phyloP scores from a whole-genome alignment of 2,888 invertebrate species.

The Ferdinandea cuprea region DNA sequence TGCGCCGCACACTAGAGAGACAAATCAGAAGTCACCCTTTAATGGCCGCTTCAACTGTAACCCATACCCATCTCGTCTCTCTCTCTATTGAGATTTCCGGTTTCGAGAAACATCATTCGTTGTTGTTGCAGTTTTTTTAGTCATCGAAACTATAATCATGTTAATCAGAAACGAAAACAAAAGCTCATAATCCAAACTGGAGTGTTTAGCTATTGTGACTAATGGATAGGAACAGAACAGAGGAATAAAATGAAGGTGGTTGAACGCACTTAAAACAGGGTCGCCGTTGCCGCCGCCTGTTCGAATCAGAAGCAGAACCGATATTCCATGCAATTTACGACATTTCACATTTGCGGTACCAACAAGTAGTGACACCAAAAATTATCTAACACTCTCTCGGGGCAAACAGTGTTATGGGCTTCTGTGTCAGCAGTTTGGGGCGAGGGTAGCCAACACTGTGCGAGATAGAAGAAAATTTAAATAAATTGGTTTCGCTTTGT shows the following conservation, averaged over 20 bases:
- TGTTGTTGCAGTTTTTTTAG: not conserved
- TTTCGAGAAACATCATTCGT: constrained; percentile 39
- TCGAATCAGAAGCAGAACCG: constrained; percentile 37
- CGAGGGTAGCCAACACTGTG: not conserved
- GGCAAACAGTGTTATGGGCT: not conserved
- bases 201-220: not conserved
- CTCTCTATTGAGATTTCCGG: constrained; percentile 70
- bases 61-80: constrained; percentile 11
- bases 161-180: constrained; percentile 59
- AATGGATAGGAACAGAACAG: constrained; percentile 24
- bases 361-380: constrained; percentile 20
- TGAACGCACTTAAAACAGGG: constrained; percentile 55
- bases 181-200: constrained; percentile 6
- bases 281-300: constrained; percentile 23
- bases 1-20: constrained; percentile 31
- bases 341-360: constrained; percentile 10
- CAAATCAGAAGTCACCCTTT: constrained; percentile 4
- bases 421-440: not conserved
- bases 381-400: constrained; percentile 28
- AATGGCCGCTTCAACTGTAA: not conserved
- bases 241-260: constrained; percentile 20
- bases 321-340: constrained; percentile 42
- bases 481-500: constrained; percentile 26
- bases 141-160: constrained; percentile 53
- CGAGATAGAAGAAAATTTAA: constrained; percentile 16